These are phyloP conservation scores for Nettapus auritus DNA, from an alignment of 2,113 vertebrate genomes.

Conservation along the genomic window DNA sequence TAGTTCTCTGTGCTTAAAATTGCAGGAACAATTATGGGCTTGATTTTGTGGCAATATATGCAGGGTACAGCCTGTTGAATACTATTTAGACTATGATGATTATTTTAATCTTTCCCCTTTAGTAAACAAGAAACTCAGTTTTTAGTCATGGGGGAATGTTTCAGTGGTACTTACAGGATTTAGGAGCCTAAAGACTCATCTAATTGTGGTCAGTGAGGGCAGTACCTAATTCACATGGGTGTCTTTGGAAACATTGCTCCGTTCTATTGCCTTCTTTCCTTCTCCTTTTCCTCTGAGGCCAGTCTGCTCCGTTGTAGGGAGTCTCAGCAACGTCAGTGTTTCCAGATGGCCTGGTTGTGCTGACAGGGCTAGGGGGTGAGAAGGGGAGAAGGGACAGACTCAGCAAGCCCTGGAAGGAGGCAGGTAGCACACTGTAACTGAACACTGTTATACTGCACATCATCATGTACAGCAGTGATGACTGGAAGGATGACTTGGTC, in stretches of 20 bases:
- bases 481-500: neutral
- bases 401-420: neutral
- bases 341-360: neutral
- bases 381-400: neutral
- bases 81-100: neutral
- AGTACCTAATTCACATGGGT: neutral
- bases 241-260: neutral
- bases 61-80: neutral
- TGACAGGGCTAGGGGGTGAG: neutral
- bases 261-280: neutral
- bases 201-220: neutral
- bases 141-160: neutral
- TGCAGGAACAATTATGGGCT: neutral
- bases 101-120: neutral
- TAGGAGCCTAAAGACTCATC: neutral
- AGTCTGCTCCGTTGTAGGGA: accelerated
- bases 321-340: neutral
- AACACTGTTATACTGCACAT: neutral
- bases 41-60: neutral
- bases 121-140: neutral
- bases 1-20: neutral
- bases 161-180: neutral
- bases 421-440: neutral
- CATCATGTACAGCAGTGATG: no score
- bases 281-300: neutral